These are phyloP conservation scores for Hemiscyllium ocellatum DNA, from an alignment of 2,113 vertebrate genomes.

Conservation along the genomic window DNA sequence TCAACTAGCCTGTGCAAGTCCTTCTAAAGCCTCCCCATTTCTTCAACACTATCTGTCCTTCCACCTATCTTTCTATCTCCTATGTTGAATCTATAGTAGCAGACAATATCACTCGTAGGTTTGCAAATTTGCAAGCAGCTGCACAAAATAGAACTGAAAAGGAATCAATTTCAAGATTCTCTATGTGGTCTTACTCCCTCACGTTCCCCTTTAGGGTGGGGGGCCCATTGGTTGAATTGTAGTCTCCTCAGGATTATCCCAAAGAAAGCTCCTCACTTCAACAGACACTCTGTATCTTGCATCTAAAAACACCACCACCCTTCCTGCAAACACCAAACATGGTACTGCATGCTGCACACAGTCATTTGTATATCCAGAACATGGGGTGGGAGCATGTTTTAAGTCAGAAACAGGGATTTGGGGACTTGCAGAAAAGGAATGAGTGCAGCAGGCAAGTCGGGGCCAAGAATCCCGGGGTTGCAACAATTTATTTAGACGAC, in stretches of 20 bases:
- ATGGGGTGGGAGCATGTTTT: too few relatives aligned
- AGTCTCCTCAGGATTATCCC: background rate
- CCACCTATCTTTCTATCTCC: too few relatives aligned
- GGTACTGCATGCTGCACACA: background rate
- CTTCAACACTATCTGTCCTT: too few relatives aligned
- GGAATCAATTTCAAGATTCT: background rate
- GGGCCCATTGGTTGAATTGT: background rate
- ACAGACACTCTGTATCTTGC: background rate
- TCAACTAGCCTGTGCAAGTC: too few relatives aligned
- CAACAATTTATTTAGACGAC: too few relatives aligned
- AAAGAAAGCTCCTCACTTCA: background rate
- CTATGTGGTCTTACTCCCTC: background rate
- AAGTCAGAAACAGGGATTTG: too few relatives aligned
- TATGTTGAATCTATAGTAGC: background rate
- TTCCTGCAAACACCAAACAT: background rate
- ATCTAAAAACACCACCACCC: background rate
- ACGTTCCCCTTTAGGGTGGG: background rate
- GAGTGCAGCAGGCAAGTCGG: too few relatives aligned
- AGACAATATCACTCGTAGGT: background rate
- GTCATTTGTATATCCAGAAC: too few relatives aligned
- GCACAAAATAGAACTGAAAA: background rate
- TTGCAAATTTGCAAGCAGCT: background rate
- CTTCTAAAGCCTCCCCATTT: too few relatives aligned
- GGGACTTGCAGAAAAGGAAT: too few relatives aligned
- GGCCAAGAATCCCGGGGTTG: too few relatives aligned